phyloP scores from a whole-genome alignment of 1,140 invertebrate genomes.

The Dreissena rostriformis region DNA sequence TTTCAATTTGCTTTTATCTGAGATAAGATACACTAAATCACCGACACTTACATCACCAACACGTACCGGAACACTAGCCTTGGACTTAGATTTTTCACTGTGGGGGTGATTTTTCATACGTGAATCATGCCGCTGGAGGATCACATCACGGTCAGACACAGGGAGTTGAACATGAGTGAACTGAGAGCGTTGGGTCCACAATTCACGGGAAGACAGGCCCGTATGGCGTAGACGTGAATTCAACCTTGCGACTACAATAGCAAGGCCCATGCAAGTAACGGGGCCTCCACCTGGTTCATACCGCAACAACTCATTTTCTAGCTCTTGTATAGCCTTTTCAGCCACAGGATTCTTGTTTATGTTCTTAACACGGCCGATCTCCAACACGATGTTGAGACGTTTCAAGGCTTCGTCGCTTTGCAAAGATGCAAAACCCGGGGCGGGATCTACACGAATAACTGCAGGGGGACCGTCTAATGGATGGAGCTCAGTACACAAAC shows the following conservation, averaged over 20 bases:
- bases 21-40: slow-evolving; percentile 28
- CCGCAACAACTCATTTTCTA: slow-evolving; percentile 43
- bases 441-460: slow-evolving; percentile 48
- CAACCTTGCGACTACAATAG: slow-evolving; percentile 11
- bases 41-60: neutral
- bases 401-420: slow-evolving; percentile 20
- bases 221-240: slow-evolving; percentile 17
- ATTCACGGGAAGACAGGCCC: slow-evolving; percentile 4
- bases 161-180: slow-evolving; percentile 56
- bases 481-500: no score
- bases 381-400: slow-evolving; percentile 16
- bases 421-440: slow-evolving; percentile 17
- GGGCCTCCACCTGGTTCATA: slow-evolving; percentile 23
- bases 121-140: slow-evolving; percentile 30
- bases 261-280: neutral
- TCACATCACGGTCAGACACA: slow-evolving; percentile 21
- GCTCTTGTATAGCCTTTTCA: slow-evolving; percentile 43
- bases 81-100: slow-evolving; percentile 12
- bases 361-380: slow-evolving; percentile 52
- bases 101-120: neutral
- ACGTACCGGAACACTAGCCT: neutral
- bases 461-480: no score
- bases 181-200: slow-evolving; percentile 34
- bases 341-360: slow-evolving; percentile 57
- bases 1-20: slow-evolving; percentile 5